Evolutionary conservation across 2,888 invertebrate species (phyloP), one percentile per base, ranked within the genome.

Genomic region (Drosophila nigricruria): DNA sequence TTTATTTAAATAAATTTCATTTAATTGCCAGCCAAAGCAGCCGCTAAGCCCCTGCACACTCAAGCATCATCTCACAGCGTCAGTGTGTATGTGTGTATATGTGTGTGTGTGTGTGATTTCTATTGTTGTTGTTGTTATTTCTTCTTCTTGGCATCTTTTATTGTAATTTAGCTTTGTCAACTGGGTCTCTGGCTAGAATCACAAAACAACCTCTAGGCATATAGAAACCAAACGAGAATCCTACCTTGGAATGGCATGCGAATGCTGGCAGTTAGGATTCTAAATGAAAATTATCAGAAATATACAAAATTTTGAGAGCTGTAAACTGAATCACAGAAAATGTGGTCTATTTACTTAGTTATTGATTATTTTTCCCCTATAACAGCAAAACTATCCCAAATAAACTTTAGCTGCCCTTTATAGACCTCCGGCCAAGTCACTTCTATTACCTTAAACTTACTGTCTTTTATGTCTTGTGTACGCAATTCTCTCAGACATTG

Each of bases 1-100:
- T 88, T 87, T 81, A 83, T 83, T 90, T 83, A 81, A 90, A 90
- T 90, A 88, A 87, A 90, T 90, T 82, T 79, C 68, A 84, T 90
- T 88, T 90, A 90, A 90, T 90, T 90, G 90, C 88, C 87, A 90
- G 85, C 76, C 75, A 78, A 71, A 77, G 79, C 72, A 70, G 70
- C 77, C 53, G 65, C 72, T 67, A 50, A 70, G 42, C 70, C 73
- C 66, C 70, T 45, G 34, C 64, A 54, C 68, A 45, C 59, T 60
- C 14, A 56, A 27, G 36, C 61, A 52, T 72, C 30, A 67, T 60
- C 60, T 59, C 32, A 32, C 27, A 57, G 40, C n/a, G 14, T 43
- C 45, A 36, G 12, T 36, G 3, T 49, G 30, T 45, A 8, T 52
- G 16, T 62, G 45, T 64, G 16, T 62, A n/a, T 58, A 47, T 61